Conservation (phyloP, 2,113 vertebrate genomes). For the Brachypteracias leptosomus region DNA sequence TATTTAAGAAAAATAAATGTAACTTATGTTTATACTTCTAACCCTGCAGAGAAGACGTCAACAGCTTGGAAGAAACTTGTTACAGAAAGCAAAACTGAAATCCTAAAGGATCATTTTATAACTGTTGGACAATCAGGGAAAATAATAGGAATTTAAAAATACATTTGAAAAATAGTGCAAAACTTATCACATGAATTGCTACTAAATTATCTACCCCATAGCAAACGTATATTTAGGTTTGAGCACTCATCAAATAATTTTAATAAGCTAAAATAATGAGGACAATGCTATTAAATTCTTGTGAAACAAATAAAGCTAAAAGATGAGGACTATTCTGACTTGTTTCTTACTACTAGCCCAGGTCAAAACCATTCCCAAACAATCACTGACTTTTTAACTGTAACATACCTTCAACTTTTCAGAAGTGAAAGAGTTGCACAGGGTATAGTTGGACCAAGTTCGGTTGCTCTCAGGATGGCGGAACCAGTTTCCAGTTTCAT, state of each 20-base stretch:
- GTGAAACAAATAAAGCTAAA: neutral
- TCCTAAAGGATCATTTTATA: neutral
- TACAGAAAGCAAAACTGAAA: neutral
- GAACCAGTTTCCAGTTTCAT: slow-evolving; percentile 91
- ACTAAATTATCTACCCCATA: neutral
- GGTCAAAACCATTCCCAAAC: neutral
- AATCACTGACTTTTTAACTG: neutral
- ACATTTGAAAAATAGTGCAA: neutral
- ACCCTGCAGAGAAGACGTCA: neutral
- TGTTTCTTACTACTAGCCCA: neutral
- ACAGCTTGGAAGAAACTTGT: neutral
- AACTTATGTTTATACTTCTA: neutral
- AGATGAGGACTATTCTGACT: neutral
- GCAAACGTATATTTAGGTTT: neutral
- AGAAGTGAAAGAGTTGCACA: slow-evolving; percentile 89
- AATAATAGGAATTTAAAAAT: neutral
- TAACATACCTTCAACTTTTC: slow-evolving; percentile 87
- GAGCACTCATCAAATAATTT: neutral
- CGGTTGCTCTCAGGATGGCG: slow-evolving; percentile 92
- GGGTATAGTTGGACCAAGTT: slow-evolving; percentile 96
- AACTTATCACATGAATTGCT: neutral
- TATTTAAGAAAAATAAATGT: neutral
- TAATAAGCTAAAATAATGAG: neutral
- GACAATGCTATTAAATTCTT: neutral
- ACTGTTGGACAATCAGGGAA: neutral